Conservation (phyloP, 2,888 invertebrate genomes). For the Nymphalis polychloros region DNA sequence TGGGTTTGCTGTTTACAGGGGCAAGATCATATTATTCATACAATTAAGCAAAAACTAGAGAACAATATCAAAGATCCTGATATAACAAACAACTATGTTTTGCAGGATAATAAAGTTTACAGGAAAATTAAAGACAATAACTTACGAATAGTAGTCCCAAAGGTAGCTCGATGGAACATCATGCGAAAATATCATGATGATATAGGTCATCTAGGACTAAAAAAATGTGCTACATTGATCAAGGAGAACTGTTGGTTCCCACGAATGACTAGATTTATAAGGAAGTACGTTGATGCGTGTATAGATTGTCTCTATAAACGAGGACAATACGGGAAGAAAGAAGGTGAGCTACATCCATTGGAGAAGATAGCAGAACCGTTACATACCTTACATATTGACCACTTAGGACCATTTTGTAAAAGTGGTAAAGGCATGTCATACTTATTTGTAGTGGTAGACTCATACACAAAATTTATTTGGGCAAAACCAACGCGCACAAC, state of each 20-base stretch:
- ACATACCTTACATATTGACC: too few relatives aligned
- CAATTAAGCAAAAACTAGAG: slow-evolving; percentile 6
- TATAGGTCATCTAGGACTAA: slow-evolving; percentile 49
- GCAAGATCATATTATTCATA: slow-evolving; percentile 34
- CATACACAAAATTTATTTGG: too few relatives aligned
- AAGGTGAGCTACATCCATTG: too few relatives aligned
- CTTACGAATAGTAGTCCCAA: slow-evolving; percentile 44
- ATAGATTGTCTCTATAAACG: too few relatives aligned
- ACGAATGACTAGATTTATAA: too few relatives aligned
- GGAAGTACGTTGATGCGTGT: too few relatives aligned
- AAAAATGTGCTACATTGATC: slow-evolving; percentile 42
- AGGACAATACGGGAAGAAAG: too few relatives aligned
- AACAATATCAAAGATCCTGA: slow-evolving; percentile 31
- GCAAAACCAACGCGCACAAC: too few relatives aligned
- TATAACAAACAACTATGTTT: slow-evolving; percentile 37
- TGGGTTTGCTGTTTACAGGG: slow-evolving; percentile 23
- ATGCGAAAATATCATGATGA: slow-evolving; percentile 48
- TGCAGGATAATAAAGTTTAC: slow-evolving; percentile 38
- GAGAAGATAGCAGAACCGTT: too few relatives aligned
- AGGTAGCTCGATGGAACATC: slow-evolving; percentile 46
- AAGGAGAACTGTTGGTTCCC: slow-evolving; percentile 26
- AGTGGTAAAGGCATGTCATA: too few relatives aligned
- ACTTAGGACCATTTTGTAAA: too few relatives aligned
- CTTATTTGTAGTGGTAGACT: too few relatives aligned
- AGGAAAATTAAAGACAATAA: slow-evolving; percentile 41